A percentile compares a stretch with the other conserved stretches of the same genome.
phyloP scores from a whole-genome alignment of 2,797 vertebrate species.

The Pipistrellus kuhlii region DNA sequence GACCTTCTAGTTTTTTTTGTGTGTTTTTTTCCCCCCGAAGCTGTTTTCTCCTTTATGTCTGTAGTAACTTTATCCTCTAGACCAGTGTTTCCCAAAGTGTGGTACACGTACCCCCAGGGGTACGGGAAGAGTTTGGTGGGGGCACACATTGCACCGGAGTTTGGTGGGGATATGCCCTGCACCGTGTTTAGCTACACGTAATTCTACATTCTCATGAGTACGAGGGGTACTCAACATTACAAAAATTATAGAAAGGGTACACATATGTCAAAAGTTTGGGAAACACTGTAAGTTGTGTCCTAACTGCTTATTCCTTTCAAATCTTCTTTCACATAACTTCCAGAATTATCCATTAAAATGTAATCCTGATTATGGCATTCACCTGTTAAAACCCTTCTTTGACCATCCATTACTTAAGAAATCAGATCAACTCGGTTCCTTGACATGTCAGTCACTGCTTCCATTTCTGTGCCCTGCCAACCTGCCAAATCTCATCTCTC shows the following conservation, averaged over 20 bases:
- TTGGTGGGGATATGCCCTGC: too few species aligned
- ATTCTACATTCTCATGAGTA: too few species aligned
- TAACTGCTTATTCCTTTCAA: background rate
- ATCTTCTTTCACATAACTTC: background rate
- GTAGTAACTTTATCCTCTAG: too few species aligned
- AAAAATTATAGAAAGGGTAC: too few species aligned
- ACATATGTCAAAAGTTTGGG: too few species aligned
- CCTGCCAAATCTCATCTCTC: background rate
- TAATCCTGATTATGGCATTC: background rate
- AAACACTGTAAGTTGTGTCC: background rate
- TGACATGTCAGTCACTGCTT: background rate
- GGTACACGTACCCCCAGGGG: too few species aligned
- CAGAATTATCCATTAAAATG: background rate
- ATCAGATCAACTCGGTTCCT: background rate
- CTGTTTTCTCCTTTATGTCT: background rate
- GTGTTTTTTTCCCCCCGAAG: background rate
- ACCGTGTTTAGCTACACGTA: too few species aligned
- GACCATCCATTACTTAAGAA: background rate
- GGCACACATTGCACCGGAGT: too few species aligned
- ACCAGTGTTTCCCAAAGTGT: too few species aligned
- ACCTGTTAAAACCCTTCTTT: background rate
- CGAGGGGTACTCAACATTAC: too few species aligned
- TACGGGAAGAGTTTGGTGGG: too few species aligned
- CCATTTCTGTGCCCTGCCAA: background rate
- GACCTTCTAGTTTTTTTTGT: background rate